A percentile compares a stretch with the other conserved stretches of the same genome.
These are phyloP conservation scores for Batillaria attramentaria DNA, from an alignment of 1,140 invertebrate species.

Conservation along the genomic window DNA sequence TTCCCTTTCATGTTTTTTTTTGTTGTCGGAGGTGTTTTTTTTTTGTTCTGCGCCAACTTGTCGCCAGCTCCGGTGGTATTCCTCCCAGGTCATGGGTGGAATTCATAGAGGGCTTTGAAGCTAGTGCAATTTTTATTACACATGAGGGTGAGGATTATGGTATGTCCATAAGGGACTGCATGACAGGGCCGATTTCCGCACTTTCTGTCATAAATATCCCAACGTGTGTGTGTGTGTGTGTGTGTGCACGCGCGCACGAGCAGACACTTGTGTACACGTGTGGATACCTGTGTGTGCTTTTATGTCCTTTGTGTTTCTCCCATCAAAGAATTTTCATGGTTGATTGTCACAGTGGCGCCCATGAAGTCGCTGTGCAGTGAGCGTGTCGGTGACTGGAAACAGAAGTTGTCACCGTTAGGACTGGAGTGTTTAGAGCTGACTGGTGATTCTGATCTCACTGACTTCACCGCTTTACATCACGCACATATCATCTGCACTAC, in stretches of 20 bases:
- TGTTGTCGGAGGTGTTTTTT: background rate
- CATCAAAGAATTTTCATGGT: background rate
- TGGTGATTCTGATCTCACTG: slow-evolving; percentile 81
- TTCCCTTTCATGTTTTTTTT: background rate
- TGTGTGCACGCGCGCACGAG: background rate
- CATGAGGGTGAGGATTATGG: too few species aligned
- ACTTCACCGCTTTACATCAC: slow-evolving; percentile 73
- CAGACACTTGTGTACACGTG: background rate
- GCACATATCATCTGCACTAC: slow-evolving; percentile 83
- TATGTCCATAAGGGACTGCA: too few species aligned
- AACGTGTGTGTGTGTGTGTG: background rate
- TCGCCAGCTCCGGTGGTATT: too few species aligned
- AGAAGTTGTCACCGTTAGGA: slow-evolving; percentile 79
- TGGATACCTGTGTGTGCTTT: background rate
- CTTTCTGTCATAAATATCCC: too few species aligned
- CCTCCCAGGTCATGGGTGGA: too few species aligned
- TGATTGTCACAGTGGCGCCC: slow-evolving; percentile 80
- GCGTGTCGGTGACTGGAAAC: slow-evolving; percentile 80
- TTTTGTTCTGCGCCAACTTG: background rate
- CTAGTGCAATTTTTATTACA: too few species aligned
- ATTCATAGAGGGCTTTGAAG: too few species aligned
- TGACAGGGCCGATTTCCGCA: too few species aligned
- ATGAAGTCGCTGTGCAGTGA: slow-evolving; percentile 86
- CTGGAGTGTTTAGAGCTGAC: slow-evolving; percentile 81
- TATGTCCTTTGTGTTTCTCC: background rate